A percentile compares a stretch with the other conserved stretches of the same genome.
Evolutionary conservation across 1,140 invertebrate genomes (phyloP).

Genomic region (Cepaea nemoralis): DNA sequence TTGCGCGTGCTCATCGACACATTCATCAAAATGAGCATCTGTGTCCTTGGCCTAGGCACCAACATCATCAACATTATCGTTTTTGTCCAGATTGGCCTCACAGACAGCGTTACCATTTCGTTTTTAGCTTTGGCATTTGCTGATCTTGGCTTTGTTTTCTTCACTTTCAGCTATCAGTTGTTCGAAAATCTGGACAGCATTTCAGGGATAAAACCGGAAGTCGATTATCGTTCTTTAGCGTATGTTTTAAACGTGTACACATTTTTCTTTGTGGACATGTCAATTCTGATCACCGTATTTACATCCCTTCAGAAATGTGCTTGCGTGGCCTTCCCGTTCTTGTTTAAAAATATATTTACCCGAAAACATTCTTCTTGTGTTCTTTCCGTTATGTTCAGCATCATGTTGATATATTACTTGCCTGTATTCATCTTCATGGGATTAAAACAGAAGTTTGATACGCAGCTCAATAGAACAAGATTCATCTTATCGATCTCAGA

Average conservation of each 20-base stretch:
- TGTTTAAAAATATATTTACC: conserved; percentile 7
- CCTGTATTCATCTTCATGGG: not conserved
- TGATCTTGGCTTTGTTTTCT: not conserved
- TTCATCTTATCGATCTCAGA: not conserved
- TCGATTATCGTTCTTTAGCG: not conserved
- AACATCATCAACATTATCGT: conserved; percentile 6
- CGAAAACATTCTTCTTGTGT: too few species aligned
- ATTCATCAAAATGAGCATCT: not conserved
- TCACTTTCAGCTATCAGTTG: not conserved
- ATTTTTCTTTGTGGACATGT: not conserved
- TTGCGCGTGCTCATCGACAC: not conserved
- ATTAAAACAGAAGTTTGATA: not conserved
- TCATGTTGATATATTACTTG: not conserved
- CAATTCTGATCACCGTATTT: not conserved
- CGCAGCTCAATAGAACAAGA: not conserved
- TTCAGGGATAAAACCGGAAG: not conserved
- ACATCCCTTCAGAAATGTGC: not conserved
- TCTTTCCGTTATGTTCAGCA: not conserved
- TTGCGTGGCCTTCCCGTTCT: not conserved
- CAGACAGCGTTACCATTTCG: not conserved
- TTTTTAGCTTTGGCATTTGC: not conserved
- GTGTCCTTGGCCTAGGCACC: not conserved
- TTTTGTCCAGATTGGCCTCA: not conserved
- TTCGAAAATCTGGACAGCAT: not conserved
- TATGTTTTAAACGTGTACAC: not conserved